phyloP scores from a whole-genome alignment of 2,797 vertebrate species.

The Argyrosomus regius region DNA sequence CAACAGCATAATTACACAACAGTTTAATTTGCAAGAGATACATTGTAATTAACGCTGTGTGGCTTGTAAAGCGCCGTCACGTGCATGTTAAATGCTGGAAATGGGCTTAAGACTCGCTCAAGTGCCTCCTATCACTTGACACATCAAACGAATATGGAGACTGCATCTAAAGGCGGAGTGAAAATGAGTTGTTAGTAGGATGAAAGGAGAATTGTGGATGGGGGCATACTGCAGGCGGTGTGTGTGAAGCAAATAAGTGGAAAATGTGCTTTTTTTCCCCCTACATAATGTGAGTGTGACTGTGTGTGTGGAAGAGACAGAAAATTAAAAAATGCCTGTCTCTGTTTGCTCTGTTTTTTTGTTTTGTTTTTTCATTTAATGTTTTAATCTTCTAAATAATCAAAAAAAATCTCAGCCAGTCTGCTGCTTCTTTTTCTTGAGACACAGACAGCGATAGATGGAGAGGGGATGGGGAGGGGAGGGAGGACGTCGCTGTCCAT shows the following conservation, averaged over 20 bases:
- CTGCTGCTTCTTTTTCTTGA: constrained; percentile 16
- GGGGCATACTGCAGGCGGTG: constrained; percentile 38
- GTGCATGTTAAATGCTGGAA: constrained; percentile 59
- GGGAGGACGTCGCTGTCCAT: constrained; percentile 50
- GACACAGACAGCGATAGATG: too few relatives aligned
- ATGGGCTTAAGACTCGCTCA: constrained; percentile 46
- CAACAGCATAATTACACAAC: constrained; percentile 73
- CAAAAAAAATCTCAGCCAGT: constrained; percentile 15
- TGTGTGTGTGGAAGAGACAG: neutral
- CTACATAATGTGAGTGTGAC: constrained; percentile 18
- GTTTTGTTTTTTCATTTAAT: neutral
- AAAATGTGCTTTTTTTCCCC: constrained; percentile 10
- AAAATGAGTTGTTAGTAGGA: constrained; percentile 41
- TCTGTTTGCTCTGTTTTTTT: constrained; percentile 43
- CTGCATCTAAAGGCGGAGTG: constrained; percentile 2
- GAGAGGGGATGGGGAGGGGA: neutral
- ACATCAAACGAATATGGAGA: constrained; percentile 57
- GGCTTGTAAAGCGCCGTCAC: constrained; percentile 62
- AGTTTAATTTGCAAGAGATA: constrained; percentile 77
- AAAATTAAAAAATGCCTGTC: constrained; percentile 33
- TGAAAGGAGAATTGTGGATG: constrained; percentile 44
- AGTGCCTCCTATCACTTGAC: constrained; percentile 55
- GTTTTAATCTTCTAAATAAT: constrained; percentile 52
- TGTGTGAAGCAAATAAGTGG: constrained; percentile 32
- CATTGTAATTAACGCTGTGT: constrained; percentile 69